Conservation (phyloP, 2,888 invertebrate genomes). For the Napeogenes sylphis region DNA sequence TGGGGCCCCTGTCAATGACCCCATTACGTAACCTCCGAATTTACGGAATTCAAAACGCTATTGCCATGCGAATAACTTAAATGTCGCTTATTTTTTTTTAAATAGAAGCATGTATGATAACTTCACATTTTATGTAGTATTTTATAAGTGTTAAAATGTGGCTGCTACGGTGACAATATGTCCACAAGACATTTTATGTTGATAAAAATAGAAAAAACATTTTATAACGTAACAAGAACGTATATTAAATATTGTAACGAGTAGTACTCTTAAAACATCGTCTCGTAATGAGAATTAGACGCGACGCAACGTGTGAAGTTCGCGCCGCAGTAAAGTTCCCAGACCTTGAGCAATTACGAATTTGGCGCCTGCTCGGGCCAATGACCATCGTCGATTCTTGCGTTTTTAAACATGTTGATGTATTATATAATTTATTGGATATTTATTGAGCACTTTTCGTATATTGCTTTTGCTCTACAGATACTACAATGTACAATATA, state of each 20-base stretch:
- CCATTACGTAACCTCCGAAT: constrained; percentile 58
- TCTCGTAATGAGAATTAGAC: too few species aligned
- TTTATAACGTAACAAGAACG: too few species aligned
- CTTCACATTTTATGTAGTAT: neutral
- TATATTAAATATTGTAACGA: too few species aligned
- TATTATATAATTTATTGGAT: constrained; percentile 1
- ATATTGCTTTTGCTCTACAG: too few species aligned
- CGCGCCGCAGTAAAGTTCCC: constrained; percentile 1
- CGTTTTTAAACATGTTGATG: neutral
- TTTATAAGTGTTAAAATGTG: too few species aligned
- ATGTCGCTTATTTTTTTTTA: constrained; percentile 7
- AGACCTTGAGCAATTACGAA: constrained; percentile 6
- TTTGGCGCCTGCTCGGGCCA: constrained; percentile 4
- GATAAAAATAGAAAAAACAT: too few species aligned
- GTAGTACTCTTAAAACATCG: neutral
- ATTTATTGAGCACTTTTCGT: neutral
- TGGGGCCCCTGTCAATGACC: constrained; percentile 57
- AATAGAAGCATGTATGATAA: neutral
- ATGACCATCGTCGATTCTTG: neutral
- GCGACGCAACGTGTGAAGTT: neutral
- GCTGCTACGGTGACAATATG: too few species aligned
- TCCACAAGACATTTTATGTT: too few species aligned
- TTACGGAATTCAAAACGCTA: constrained; percentile 44
- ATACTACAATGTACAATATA: too few species aligned
- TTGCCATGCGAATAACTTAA: constrained; percentile 12